These are phyloP conservation scores for Chloroclysta siterata DNA, from an alignment of 2,888 invertebrate species.

Conservation along the genomic window DNA sequence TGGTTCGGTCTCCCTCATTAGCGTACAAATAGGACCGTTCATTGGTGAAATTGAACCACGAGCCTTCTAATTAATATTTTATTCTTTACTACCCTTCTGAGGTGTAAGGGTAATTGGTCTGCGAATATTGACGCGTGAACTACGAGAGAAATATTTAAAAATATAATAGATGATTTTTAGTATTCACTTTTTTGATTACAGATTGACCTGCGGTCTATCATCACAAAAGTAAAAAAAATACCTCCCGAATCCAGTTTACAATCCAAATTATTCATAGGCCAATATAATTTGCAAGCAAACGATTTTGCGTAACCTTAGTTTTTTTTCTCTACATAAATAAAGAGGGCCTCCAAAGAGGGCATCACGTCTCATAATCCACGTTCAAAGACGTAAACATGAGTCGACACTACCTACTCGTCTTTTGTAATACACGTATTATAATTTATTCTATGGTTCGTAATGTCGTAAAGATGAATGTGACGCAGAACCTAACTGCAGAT, in stretches of 20 bases:
- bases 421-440: slow-evolving; percentile 60
- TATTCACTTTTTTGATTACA: not conserved
- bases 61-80: slow-evolving; percentile 72
- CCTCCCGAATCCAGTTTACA: slow-evolving; percentile 28
- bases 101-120: slow-evolving; percentile 41
- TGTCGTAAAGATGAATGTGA: slow-evolving; percentile 75
- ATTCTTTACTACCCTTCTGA: slow-evolving; percentile 57
- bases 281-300: slow-evolving; percentile 76
- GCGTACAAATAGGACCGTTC: slow-evolving; percentile 78
- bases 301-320: slow-evolving; percentile 60
- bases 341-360: slow-evolving; percentile 60
- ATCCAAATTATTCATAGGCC: slow-evolving; percentile 67
- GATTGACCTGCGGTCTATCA: not conserved
- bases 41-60: slow-evolving; percentile 82
- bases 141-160: not conserved
- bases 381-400: slow-evolving; percentile 78
- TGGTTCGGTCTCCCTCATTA: slow-evolving; percentile 79
- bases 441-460: slow-evolving; percentile 44
- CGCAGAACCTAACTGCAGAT: slow-evolving; percentile 55
- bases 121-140: slow-evolving; percentile 6
- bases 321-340: slow-evolving; percentile 58
- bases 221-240: slow-evolving; percentile 1
- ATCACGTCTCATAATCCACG: slow-evolving; percentile 80
- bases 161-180: not conserved
- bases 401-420: slow-evolving; percentile 66